Conservation (phyloP, 2,888 invertebrate species). For the Theretra japonica region DNA sequence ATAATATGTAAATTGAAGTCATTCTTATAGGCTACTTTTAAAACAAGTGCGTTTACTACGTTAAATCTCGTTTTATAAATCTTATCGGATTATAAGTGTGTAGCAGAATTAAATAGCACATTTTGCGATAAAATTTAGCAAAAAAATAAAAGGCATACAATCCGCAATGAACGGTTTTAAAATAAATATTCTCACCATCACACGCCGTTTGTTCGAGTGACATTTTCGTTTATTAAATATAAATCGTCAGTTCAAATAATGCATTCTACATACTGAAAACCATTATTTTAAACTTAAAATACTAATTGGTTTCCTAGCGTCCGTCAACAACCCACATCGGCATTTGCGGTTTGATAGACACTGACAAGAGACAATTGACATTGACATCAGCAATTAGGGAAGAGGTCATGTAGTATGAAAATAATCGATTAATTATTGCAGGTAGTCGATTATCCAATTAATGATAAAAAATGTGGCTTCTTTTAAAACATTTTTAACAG, state of each 20-base stretch:
- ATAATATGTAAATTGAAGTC: background rate
- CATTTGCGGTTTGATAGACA: background rate
- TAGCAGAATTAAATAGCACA: background rate
- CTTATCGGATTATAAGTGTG: background rate
- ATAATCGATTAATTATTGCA: background rate
- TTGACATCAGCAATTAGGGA: background rate
- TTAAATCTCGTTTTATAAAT: background rate
- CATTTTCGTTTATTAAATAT: constrained; percentile 73
- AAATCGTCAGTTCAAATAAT: background rate
- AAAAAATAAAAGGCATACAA: background rate
- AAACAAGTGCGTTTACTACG: background rate
- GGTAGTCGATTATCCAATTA: too few species aligned
- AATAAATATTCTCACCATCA: constrained; percentile 87
- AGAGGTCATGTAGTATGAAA: background rate
- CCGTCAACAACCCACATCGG: background rate
- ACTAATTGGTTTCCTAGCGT: background rate
- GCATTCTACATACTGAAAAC: constrained; percentile 17
- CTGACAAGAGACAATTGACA: too few species aligned
- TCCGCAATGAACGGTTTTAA: background rate
- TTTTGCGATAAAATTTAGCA: background rate
- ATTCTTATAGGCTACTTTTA: background rate
- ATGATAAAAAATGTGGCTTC: too few species aligned
- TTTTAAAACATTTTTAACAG: too few species aligned
- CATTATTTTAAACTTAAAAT: background rate
- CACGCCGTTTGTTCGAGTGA: constrained; percentile 95